A percentile compares a stretch with the other conserved stretches of the same genome.
These are phyloP conservation scores for Cydia strobilella DNA, from an alignment of 1,140 invertebrate genomes.

Conservation along the genomic window DNA sequence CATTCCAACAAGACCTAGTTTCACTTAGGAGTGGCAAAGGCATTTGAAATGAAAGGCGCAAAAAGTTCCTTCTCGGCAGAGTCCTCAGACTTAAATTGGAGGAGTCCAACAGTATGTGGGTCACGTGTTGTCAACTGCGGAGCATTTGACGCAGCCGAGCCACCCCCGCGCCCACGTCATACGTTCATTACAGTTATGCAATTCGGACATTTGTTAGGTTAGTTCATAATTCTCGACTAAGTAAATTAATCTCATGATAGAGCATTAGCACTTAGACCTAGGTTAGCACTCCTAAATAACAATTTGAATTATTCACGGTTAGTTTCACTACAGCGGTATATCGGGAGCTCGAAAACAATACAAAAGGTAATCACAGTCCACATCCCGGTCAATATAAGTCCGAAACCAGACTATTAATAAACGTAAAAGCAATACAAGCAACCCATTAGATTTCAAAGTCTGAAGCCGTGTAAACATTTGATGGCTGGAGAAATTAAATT, in stretches of 20 bases:
- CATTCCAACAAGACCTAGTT: background rate
- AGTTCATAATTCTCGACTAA: background rate
- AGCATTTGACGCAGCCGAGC: background rate
- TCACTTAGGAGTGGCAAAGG: background rate
- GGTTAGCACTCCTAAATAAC: no score
- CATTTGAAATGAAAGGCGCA: background rate
- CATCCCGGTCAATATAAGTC: no score
- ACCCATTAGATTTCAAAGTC: background rate
- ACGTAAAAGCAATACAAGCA: background rate
- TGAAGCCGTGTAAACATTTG: background rate
- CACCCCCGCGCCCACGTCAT: background rate
- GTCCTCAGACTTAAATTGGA: slow-evolving; percentile 6
- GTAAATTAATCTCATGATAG: background rate
- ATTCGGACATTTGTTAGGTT: background rate
- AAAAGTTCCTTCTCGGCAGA: background rate
- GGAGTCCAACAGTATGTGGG: background rate
- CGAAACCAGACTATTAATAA: background rate
- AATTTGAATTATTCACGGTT: no score
- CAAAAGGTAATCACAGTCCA: no score
- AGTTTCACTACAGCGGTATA: no score
- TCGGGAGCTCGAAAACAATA: no score
- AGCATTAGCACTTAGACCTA: no score
- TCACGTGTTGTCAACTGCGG: slow-evolving; percentile 22
- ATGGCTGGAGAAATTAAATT: background rate
- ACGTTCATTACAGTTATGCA: background rate